These are phyloP conservation scores for Dermatophagoides farinae DNA, from an alignment of 1,140 invertebrate genomes.

Conservation along the genomic window DNA sequence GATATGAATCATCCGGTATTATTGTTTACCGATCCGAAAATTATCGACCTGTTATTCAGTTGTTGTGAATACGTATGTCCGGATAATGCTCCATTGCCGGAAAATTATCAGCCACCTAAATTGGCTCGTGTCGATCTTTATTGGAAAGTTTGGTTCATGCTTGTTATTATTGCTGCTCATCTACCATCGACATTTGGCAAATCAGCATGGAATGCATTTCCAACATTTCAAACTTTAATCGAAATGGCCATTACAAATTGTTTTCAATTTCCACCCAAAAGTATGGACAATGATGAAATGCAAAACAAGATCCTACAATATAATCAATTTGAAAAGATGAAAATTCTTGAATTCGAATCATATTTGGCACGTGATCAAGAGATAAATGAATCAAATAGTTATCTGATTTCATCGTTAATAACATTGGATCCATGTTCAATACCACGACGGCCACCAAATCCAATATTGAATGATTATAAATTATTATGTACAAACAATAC, in stretches of 20 bases:
- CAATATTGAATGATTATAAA: conserved; percentile 51
- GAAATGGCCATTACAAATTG: conserved; percentile 92
- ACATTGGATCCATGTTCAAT: conserved; percentile 60
- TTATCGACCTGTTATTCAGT: conserved; percentile 73
- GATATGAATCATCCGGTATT: conserved; percentile 25
- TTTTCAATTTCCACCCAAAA: conserved; percentile 48
- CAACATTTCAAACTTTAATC: conserved; percentile 73
- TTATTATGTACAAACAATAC: conserved; percentile 45
- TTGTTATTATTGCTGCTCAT: conserved; percentile 70
- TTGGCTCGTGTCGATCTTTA: conserved; percentile 74
- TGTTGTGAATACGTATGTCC: conserved; percentile 75
- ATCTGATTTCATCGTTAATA: conserved; percentile 57
- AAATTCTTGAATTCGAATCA: conserved; percentile 75
- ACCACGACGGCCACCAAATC: conserved; percentile 50
- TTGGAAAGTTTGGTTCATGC: conserved; percentile 82
- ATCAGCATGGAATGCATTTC: conserved; percentile 68
- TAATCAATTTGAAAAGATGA: conserved; percentile 47
- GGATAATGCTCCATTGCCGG: conserved; percentile 68
- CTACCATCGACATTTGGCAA: conserved; percentile 71
- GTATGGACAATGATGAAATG: conserved; percentile 34
- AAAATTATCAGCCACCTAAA: conserved; percentile 58
- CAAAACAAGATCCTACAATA: conserved; percentile 39
- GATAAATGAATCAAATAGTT: conserved; percentile 71
- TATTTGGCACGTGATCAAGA: conserved; percentile 68
- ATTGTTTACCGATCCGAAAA: conserved; percentile 46